Conservation (phyloP, 2,797 vertebrate species). For the Sebastes trivittatus region DNA sequence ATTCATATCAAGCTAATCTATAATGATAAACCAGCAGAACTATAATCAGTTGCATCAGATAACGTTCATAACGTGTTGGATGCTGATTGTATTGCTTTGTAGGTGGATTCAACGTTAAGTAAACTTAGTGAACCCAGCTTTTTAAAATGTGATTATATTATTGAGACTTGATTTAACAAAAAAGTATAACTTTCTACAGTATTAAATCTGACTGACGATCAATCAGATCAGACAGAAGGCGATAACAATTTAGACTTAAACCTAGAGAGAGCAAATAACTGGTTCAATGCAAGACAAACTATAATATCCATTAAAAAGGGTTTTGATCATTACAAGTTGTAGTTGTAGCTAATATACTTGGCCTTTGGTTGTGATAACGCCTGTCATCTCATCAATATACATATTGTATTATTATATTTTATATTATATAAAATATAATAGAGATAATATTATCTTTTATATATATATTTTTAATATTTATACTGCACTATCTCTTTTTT, state of each 20-base stretch:
- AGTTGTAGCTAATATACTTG: neutral
- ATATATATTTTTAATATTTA: too few relatives aligned
- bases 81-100: neutral
- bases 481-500: too few relatives aligned
- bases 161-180: neutral
- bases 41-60: neutral
- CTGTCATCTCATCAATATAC: too few relatives aligned
- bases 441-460: too few relatives aligned
- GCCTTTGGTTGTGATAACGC: neutral
- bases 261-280: neutral
- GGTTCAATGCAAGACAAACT: neutral
- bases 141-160: neutral
- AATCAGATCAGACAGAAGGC: neutral
- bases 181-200: neutral
- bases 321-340: neutral
- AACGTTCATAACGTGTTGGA: neutral
- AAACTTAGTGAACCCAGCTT: neutral
- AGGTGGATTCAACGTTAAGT: neutral
- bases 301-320: neutral
- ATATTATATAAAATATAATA: too few relatives aligned
- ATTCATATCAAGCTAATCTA: conserved; percentile 9
- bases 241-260: neutral
- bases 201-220: neutral
- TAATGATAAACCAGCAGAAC: neutral
- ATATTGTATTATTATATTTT: too few relatives aligned